Evolutionary conservation across 2,113 vertebrate species (phyloP), one percentile per base, ranked within the genome.

Genomic region (Rhadina sibilatrix): DNA sequence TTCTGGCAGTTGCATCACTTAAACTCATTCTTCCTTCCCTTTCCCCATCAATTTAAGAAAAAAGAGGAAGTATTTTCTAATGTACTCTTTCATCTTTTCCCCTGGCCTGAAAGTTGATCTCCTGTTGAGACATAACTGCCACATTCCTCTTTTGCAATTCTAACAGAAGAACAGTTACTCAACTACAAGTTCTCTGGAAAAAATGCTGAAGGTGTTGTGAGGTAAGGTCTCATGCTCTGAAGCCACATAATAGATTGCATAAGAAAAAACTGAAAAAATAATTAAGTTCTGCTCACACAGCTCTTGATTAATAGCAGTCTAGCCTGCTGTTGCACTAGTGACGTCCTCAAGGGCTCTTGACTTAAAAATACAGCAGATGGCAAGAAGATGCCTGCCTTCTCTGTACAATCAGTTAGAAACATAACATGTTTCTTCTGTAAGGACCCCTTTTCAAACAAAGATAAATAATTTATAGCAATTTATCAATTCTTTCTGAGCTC

Each of bases 351-450:
- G 83, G 88, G 35, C 59, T 93, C 83, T 88, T 83, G 61, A 88
- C 21, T 90, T 90, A 69, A 50, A 91, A 95, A 90, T 52, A 79
- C 40, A 96, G 76, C 94, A 97, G 84, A 96, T 94, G 90, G 69
- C 80, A 91, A 66, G 66, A 78, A 95, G 79, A 93, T 71, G 46
- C 54, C 75, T 10, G 20, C 63, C 64, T 92, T 81, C 76, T 95
- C 37, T 87, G 61, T 44, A 35, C 10, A 77, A 72, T 78, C 75
- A 71, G 17, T 60, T 50, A 82, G 76, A 84, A 89, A 47, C 21
- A 89, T 84, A 83, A 28, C 57, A 42, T 61, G 3, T 54, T 93
- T 28, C 10, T 91, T 84, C 56, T 78, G 14, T 46, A 47, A 91
- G 53, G 17, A 72, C 63, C 91, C 47, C 56, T 53, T 83, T 75